Evolutionary conservation across 2,113 vertebrate genomes (phyloP).

Genomic region (Riparia riparia): DNA sequence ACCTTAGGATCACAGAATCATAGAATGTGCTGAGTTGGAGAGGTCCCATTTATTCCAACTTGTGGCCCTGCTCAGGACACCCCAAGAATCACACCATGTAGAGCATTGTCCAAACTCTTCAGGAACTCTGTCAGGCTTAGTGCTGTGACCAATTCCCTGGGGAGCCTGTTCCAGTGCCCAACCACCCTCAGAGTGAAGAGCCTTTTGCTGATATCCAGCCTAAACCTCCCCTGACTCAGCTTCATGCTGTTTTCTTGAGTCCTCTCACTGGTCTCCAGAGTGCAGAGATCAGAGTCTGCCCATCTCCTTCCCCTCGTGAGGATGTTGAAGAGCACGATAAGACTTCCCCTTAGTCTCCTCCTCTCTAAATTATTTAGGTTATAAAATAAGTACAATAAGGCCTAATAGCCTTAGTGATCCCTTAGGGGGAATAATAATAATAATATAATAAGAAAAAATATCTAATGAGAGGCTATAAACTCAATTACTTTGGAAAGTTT

Average conservation of each 20-base stretch:
- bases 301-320: rapidly evolving
- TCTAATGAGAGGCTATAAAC: not conserved
- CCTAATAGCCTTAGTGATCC: not conserved
- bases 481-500: not conserved
- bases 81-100: not conserved
- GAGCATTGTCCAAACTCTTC: not conserved
- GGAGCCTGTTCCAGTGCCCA: not conserved
- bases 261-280: not conserved
- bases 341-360: not conserved
- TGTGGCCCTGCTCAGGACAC: not conserved
- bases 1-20: not conserved
- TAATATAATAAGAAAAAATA: not conserved
- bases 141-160: not conserved
- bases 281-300: not conserved
- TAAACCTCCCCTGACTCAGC: not conserved
- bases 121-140: not conserved
- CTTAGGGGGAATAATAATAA: not conserved
- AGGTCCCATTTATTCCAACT: rapidly evolving
- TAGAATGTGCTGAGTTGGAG: not conserved
- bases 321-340: not conserved
- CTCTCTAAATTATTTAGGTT: not conserved
- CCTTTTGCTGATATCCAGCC: not conserved
- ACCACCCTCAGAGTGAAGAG: not conserved
- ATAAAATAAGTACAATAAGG: not conserved
- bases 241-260: not conserved